phyloP scores from a whole-genome alignment of 2,797 vertebrate species.

The Rhynchotus rufescens region DNA sequence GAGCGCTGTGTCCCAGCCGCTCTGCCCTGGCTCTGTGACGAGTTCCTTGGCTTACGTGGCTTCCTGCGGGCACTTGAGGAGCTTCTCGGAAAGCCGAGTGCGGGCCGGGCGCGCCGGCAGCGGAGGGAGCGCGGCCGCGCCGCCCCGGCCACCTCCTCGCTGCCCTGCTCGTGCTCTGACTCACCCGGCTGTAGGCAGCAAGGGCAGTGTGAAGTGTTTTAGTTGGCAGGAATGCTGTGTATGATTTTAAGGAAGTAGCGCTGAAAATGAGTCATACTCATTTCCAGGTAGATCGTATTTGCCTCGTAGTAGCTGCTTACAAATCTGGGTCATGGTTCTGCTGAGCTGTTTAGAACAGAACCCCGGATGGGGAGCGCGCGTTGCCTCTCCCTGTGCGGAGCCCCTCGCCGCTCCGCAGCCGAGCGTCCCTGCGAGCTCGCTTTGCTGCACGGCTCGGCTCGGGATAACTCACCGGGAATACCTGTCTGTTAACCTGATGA shows the following conservation, averaged over 20 bases:
- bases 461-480: background rate
- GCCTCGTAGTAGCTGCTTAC: background rate
- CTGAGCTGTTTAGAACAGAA: background rate
- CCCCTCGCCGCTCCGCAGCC: too few species aligned
- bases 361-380: background rate
- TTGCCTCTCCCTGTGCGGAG: background rate
- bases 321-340: background rate
- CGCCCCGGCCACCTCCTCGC: background rate
- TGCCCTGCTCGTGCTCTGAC: background rate
- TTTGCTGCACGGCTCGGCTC: background rate
- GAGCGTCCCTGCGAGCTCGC: too few species aligned
- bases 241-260: background rate
- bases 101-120: background rate
- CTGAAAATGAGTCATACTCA: accelerated
- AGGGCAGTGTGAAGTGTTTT: background rate
- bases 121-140: background rate
- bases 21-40: background rate
- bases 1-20: background rate
- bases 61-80: background rate
- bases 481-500: background rate
- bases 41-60: too few species aligned
- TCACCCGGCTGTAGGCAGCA: background rate
- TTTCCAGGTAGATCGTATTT: background rate
- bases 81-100: background rate
- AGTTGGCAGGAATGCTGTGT: background rate